Base-by-base conservation (phyloP, 2,113 vertebrate species). In the Rana temporaria region DNA sequence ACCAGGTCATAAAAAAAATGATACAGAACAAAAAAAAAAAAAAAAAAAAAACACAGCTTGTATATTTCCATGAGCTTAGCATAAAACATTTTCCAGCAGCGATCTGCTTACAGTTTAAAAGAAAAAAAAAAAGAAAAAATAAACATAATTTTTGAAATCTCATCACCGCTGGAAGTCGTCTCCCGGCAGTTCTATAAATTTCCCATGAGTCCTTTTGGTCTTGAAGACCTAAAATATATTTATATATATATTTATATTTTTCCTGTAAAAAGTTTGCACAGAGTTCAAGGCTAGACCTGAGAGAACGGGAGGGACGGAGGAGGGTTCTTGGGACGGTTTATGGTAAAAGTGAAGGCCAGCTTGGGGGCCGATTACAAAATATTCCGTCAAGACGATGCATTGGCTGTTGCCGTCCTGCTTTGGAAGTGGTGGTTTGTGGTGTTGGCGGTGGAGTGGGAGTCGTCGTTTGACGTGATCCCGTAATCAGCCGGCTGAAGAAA, bases 401-500 rank as follows among this genome's bases (percentile, higher is more conserved):
- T 77, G 62, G 70, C 52, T 0, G 82, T 69, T 0, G 59, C 77
- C 60, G 82, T 59, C 76, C 63, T 63, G 42, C 82, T 4, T 17
- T 30, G 85, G 67, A 85, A 66, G 63, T 77, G 1, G 1, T 85
- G 9, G 57, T 63, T 84, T 84, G 85, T 70, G 0, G 5, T 0
- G 0, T 84, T 56, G 24, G 73, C 57, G 52, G 85, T 81, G 55
- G 64, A 4, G 0, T 70, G 80, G 67, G 87, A 53, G 17, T 62
- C 82, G 63, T 68, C 26, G 15, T 81, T 42, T 56, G 74, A 62
- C 68, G 75, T 22, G 20, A 85, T 70, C 77, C 84, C 17, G 59
- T 55, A 85, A 64, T 89, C 84, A 0, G 87, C 68, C 0, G 85
- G 85, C 88, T 90, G 75, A 11, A 20, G 12, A 30, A 30, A 30